These are phyloP conservation scores for Pachydiplax longipennis DNA, from an alignment of 2,888 invertebrate genomes.

Conservation along the genomic window DNA sequence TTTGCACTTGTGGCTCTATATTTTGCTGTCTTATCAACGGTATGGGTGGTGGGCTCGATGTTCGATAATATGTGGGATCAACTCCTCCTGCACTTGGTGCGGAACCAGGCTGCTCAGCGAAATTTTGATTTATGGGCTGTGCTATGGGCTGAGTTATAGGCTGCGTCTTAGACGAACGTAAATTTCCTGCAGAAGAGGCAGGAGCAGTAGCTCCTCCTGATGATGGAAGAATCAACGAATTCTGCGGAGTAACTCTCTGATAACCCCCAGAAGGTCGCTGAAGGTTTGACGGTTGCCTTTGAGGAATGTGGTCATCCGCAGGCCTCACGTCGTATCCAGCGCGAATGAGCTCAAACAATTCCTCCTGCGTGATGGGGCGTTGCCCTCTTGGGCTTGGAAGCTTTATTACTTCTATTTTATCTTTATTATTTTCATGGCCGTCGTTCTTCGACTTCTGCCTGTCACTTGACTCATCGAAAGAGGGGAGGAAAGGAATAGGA, in stretches of 20 bases:
- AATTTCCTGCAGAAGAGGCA: neutral
- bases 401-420: conserved; percentile 49
- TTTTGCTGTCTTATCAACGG: neutral
- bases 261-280: neutral
- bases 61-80: neutral
- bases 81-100: neutral
- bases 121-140: neutral
- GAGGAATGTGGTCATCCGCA: neutral
- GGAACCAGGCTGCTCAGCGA: neutral
- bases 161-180: neutral
- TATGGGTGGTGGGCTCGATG: neutral
- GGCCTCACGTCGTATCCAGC: conserved; percentile 50
- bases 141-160: neutral
- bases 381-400: conserved; percentile 50
- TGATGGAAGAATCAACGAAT: neutral
- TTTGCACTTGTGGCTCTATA: neutral
- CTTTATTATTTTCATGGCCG: neutral
- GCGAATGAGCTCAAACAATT: conserved; percentile 49
- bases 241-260: neutral
- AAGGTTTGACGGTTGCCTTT: neutral
- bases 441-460: neutral
- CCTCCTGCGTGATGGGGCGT: conserved; percentile 49
- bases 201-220: neutral
- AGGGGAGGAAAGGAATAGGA: neutral
- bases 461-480: neutral